Evolutionary conservation across 1,140 invertebrate species (phyloP).

Genomic region (Amyelois transitella): DNA sequence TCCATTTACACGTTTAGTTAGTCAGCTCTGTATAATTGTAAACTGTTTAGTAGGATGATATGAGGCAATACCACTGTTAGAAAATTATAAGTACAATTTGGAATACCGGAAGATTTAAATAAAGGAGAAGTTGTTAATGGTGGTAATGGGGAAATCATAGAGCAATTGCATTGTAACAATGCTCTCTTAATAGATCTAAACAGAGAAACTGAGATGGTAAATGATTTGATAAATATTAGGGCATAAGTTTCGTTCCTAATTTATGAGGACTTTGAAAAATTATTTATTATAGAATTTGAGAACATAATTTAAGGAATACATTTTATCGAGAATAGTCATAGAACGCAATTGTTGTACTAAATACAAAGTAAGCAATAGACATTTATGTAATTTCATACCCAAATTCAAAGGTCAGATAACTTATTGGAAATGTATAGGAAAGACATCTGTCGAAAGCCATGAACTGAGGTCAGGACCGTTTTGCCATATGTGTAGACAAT

Average conservation of each 20-base stretch:
- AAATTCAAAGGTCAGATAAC: too few species aligned
- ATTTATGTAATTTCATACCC: too few species aligned
- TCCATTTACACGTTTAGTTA: constrained; percentile 72
- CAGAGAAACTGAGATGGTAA: background rate
- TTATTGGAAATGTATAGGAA: too few species aligned
- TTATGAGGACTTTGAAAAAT: background rate
- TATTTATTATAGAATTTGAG: background rate
- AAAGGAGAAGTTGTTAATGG: too few species aligned
- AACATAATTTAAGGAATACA: too few species aligned
- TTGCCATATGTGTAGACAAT: background rate
- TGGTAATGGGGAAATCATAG: constrained; percentile 22
- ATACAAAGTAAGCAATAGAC: too few species aligned
- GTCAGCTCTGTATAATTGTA: constrained; percentile 65
- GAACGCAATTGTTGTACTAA: too few species aligned
- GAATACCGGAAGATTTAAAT: constrained; percentile 13
- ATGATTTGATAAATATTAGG: background rate
- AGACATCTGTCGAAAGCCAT: too few species aligned
- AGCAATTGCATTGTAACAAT: constrained; percentile 1
- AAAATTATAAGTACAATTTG: constrained; percentile 23
- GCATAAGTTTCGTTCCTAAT: background rate
- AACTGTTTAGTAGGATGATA: constrained; percentile 55
- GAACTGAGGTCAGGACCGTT: background rate
- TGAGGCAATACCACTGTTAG: constrained; percentile 42
- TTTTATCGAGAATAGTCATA: too few species aligned
- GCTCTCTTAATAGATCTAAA: background rate